Conservation (phyloP, 2,797 vertebrate species). For the Hipposideros larvatus region DNA sequence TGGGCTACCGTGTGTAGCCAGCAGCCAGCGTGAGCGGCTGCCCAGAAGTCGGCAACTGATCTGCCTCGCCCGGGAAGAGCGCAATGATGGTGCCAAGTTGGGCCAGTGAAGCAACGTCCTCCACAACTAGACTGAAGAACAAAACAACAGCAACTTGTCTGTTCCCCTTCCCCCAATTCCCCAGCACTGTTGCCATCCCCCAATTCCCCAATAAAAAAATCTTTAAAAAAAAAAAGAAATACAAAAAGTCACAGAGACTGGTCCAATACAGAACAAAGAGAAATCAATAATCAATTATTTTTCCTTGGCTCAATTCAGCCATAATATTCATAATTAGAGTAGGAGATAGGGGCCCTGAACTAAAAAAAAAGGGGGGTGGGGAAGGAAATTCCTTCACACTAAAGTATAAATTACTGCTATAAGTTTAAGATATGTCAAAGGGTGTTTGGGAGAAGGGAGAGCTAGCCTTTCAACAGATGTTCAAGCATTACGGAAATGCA, state of each 20-base stretch:
- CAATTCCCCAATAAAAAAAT: too few species aligned
- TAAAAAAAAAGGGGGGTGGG: neutral
- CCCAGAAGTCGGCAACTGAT: too few species aligned
- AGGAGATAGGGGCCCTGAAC: neutral
- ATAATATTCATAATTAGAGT: neutral
- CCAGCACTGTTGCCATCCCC: too few species aligned
- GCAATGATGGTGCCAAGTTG: too few species aligned
- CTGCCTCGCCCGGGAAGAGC: too few species aligned
- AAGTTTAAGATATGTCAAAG: conserved; percentile 23
- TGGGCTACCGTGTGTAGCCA: too few species aligned
- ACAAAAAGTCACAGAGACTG: neutral
- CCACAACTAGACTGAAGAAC: too few species aligned
- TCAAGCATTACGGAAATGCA: neutral
- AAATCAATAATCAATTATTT: conserved; percentile 27
- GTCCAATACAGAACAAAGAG: neutral
- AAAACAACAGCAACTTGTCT: too few species aligned
- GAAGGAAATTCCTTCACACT: neutral
- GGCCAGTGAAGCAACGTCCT: too few species aligned
- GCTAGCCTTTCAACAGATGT: neutral
- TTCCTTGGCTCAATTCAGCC: conserved; percentile 9
- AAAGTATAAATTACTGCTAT: neutral
- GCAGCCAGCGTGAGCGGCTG: too few species aligned
- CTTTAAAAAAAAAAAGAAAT: neutral
- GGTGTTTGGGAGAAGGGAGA: neutral
- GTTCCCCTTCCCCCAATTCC: too few species aligned